Conservation (phyloP, 64 coral and sea anemone genomes). For the Montipora capricornis region DNA sequence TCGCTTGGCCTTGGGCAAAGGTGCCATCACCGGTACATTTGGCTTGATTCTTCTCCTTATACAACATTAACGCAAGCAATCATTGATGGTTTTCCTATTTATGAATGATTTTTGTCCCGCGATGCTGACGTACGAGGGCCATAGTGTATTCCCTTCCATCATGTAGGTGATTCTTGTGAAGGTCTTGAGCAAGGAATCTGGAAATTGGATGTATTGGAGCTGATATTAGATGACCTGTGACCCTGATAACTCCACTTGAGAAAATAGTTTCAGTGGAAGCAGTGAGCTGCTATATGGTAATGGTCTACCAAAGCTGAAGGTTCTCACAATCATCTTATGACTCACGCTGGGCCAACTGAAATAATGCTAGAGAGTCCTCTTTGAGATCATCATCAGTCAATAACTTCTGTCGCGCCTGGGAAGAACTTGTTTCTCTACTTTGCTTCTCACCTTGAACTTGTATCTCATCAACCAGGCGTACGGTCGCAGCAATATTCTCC, state of each 20-base stretch:
- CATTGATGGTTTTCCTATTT: background rate
- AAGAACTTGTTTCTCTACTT: no score
- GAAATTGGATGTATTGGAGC: no score
- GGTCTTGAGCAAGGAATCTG: no score
- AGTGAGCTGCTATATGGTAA: no score
- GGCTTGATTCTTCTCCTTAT: conserved; percentile 25
- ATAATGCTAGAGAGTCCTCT: no score
- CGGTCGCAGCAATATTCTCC: background rate
- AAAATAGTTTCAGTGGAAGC: no score
- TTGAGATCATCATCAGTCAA: no score
- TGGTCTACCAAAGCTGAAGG: no score
- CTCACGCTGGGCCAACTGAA: no score
- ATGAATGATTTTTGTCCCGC: background rate
- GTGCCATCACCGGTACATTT: background rate
- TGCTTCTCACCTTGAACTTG: background rate
- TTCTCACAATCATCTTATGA: background rate
- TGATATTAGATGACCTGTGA: no score
- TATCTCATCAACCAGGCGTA: conserved; percentile 10
- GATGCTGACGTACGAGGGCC: conserved; percentile 6
- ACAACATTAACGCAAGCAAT: background rate
- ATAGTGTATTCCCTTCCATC: background rate
- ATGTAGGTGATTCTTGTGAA: background rate
- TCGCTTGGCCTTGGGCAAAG: background rate
- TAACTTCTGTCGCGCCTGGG: no score
- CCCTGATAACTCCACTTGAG: no score